A percentile compares a stretch with the other conserved stretches of the same genome.
Conservation (phyloP, 1,140 invertebrate species). For the Leptinotarsa defecta region DNA sequence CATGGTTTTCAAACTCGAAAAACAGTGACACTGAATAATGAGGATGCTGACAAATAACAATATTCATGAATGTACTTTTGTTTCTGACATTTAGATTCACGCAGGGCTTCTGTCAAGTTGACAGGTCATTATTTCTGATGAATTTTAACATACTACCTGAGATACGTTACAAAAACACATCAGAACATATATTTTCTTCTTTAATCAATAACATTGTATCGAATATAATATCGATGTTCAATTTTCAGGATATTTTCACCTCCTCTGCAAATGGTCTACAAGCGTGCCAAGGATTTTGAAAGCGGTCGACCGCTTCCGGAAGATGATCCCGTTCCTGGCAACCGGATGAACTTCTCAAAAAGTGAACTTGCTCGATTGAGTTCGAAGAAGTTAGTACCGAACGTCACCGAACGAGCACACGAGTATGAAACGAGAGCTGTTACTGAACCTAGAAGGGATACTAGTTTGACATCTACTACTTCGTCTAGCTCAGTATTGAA, state of each 20-base stretch:
- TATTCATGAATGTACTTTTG: too few relatives aligned
- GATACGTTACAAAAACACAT: too few relatives aligned
- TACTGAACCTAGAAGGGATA: constrained; percentile 47
- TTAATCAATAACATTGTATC: not conserved
- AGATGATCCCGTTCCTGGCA: constrained; percentile 61
- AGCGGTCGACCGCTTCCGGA: constrained; percentile 62
- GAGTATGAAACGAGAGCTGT: constrained; percentile 72
- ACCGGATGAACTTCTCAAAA: constrained; percentile 70
- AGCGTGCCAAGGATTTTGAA: constrained; percentile 76
- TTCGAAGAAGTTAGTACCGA: constrained; percentile 71
- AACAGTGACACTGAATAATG: too few relatives aligned
- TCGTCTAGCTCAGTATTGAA: constrained; percentile 35
- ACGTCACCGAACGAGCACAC: constrained; percentile 72
- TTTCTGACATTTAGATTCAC: too few relatives aligned
- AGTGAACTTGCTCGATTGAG: constrained; percentile 75
- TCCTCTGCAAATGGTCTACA: constrained; percentile 69
- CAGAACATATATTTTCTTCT: not conserved
- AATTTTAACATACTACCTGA: too few relatives aligned
- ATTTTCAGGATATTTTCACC: constrained; percentile 59
- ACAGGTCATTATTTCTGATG: too few relatives aligned
- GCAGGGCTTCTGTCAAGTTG: too few relatives aligned
- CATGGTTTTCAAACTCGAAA: too few relatives aligned
- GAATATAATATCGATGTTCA: constrained; percentile 19
- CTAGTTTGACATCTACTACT: constrained; percentile 35
- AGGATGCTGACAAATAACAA: too few relatives aligned